Conservation (phyloP, 2,113 vertebrate species). For the Elgaria multicarinata region DNA sequence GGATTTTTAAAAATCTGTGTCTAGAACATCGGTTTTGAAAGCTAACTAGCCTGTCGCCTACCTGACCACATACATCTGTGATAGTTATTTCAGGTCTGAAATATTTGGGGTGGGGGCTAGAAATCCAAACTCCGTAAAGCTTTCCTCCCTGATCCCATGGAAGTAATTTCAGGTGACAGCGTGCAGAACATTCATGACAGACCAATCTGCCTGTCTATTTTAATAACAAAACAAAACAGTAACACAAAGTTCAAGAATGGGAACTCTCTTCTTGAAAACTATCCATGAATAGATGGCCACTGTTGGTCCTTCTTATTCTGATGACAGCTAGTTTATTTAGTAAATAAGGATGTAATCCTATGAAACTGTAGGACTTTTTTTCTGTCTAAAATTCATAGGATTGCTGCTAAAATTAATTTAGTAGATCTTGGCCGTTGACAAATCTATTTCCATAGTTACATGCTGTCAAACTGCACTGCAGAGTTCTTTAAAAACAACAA, state of each 20-base stretch:
- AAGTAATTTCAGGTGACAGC: background rate
- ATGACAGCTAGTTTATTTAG: background rate
- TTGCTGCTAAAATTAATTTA: background rate
- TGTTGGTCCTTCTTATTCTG: background rate
- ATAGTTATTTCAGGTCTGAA: background rate
- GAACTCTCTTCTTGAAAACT: background rate
- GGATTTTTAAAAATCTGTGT: background rate
- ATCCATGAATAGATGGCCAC: background rate
- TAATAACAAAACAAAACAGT: background rate
- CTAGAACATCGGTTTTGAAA: background rate
- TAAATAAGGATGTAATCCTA: too few relatives aligned
- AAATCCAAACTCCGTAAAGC: background rate
- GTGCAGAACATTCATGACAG: background rate
- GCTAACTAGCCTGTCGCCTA: background rate
- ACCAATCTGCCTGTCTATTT: background rate
- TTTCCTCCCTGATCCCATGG: background rate
- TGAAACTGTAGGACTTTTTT: too few relatives aligned
- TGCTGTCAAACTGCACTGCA: background rate
- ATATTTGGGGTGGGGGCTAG: background rate
- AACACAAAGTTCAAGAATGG: background rate
- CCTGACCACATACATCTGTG: background rate
- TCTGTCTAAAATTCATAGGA: too few relatives aligned
- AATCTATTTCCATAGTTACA: background rate
- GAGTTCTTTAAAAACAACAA: background rate
- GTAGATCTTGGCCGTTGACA: background rate